phyloP scores from a whole-genome alignment of 2,888 invertebrate genomes.

The Drosophila buzzatii region DNA sequence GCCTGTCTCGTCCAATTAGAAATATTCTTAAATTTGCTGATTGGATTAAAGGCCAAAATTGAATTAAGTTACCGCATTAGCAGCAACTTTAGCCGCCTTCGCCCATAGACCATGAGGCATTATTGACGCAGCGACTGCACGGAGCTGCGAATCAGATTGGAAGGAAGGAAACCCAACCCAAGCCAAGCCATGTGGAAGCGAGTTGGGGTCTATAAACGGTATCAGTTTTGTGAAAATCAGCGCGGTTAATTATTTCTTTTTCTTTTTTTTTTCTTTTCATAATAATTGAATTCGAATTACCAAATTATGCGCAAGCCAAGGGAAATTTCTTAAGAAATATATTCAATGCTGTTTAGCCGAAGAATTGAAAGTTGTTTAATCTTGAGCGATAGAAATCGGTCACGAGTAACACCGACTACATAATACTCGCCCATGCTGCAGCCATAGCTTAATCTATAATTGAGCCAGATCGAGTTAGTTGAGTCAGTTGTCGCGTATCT shows the following conservation, averaged over 20 bases:
- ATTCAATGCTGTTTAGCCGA: background rate
- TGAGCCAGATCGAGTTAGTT: no score
- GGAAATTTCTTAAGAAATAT: background rate
- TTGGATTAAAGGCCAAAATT: constrained; percentile 75
- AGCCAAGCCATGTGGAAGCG: constrained; percentile 1
- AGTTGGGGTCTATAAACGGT: constrained; percentile 25
- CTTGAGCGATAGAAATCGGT: constrained; percentile 43
- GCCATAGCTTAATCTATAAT: background rate
- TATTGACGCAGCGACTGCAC: constrained; percentile 32
- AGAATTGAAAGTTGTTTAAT: constrained; percentile 4
- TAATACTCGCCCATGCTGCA: background rate
- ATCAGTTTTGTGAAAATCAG: constrained; percentile 58
- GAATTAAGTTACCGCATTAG: constrained; percentile 74
- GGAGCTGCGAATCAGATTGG: constrained; percentile 35
- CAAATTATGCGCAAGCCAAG: constrained; percentile 10
- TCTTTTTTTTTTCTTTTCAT: constrained; percentile 47
- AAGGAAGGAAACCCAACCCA: background rate
- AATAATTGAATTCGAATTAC: constrained; percentile 65
- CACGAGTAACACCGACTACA: background rate
- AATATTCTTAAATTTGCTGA: constrained; percentile 72
- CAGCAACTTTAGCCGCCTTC: constrained; percentile 31
- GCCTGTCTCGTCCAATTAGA: constrained; percentile 55
- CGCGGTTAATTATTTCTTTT: constrained; percentile 57
- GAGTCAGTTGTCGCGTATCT: background rate
- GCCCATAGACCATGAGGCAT: constrained; percentile 2